Base-by-base conservation (phyloP, 2,113 vertebrate genomes). In the Lophochroa leadbeateri region DNA sequence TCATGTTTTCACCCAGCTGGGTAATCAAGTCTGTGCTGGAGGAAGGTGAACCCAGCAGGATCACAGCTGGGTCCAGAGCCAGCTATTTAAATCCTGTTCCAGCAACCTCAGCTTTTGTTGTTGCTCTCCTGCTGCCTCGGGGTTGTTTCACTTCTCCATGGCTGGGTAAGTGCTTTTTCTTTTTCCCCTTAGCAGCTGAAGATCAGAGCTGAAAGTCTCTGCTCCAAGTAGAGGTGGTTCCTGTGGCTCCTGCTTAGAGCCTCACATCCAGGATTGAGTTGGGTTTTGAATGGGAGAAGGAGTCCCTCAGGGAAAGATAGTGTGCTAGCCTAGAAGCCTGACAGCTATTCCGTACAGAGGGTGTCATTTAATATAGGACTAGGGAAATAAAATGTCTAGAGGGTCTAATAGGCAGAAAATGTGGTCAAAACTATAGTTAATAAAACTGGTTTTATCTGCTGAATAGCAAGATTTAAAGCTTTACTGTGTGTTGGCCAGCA, bases 81-180 rank as follows among this genome's bases (percentile, higher is more conserved):
- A 65, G 67, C 53, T 92, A 13, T 35, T 63, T 28, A 68, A 71
- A 50, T 39, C 18, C 17, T 93, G 28, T 35, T 52, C 11, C 47
- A 69, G 21, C 4, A 47, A 3, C 1, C 2, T 25, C 1, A 0
- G 0, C 1, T 25, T 69, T 72, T 79, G 35, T 11, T 88, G 43
- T 33, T 81, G 27, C 23, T 72, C 1, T 82, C 13, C 7, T 39
- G 28, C 16, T 86, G 13, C 6, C 4, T 61, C 27, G 17, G 13
- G 10, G 2, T 37, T 75, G 8, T 72, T 86, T 80, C 3, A 3
- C 13, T 35, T 14, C 14, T 18, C 20, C 2, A 1, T 31, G 31
- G 6, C 14, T 68, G 44, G 9, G 13, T 53, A 29, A 52, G 35
- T 39, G 37, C 2, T 17, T 88, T 37, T 53, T 37, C 9, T 57